Evolutionary conservation across 1,140 invertebrate species (phyloP).

Genomic region (Danaus melanippus): DNA sequence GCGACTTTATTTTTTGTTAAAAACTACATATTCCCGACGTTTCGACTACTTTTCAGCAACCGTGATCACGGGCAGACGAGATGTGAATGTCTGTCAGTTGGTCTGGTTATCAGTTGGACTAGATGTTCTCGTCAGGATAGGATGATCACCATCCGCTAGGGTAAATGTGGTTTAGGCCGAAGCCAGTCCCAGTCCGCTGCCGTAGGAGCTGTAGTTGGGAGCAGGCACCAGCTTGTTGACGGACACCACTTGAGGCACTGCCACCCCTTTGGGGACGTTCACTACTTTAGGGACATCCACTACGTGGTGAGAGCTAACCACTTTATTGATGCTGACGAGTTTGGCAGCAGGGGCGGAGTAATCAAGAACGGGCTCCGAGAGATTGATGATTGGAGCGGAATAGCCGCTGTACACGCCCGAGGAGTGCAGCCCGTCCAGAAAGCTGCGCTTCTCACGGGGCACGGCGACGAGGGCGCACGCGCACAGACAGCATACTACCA

Average conservation of each 20-base stretch:
- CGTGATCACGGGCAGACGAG: no score
- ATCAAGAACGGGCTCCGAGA: background rate
- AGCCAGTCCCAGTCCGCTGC: conserved; percentile 13
- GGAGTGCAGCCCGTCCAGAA: conserved; percentile 7
- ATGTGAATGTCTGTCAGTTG: no score
- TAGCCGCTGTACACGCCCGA: conserved; percentile 14
- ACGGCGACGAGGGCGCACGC: conserved; percentile 14
- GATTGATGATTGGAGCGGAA: background rate
- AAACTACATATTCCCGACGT: no score
- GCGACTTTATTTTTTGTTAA: no score
- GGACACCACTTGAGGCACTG: conserved; percentile 27
- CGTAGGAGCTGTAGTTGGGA: conserved; percentile 14
- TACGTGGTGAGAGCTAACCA: conserved; percentile 24
- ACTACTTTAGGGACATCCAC: conserved; percentile 31
- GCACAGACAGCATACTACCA: conserved; percentile 13
- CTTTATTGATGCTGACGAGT: conserved; percentile 32
- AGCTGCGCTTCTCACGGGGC: conserved; percentile 17
- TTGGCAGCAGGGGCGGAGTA: conserved; percentile 19
- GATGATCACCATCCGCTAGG: conserved; percentile 35
- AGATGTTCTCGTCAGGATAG: background rate
- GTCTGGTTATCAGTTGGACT: no score
- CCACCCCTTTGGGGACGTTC: conserved; percentile 33
- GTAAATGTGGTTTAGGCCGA: conserved; percentile 20
- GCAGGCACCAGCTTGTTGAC: conserved; percentile 27
- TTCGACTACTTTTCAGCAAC: no score